Conservation (phyloP, 2,888 invertebrate species). For the Adelphocoris suturalis region DNA sequence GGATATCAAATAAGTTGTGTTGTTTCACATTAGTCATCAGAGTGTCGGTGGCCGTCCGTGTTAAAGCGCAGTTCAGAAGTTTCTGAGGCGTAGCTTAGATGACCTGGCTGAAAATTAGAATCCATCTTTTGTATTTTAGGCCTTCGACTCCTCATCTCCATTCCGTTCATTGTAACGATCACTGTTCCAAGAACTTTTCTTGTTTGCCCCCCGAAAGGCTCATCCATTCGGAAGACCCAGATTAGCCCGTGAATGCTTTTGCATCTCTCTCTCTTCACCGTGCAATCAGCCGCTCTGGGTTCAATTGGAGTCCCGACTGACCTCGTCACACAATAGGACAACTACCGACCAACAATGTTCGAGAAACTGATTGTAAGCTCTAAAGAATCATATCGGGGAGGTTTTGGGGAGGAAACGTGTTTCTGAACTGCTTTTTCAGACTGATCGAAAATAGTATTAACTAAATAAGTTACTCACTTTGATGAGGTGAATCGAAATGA, state of each 20-base stretch:
- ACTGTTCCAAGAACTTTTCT: slow-evolving; percentile 13
- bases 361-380: neutral
- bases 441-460: no score
- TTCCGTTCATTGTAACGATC: neutral
- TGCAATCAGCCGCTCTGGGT: slow-evolving; percentile 31
- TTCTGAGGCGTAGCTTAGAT: no score
- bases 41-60: no score
- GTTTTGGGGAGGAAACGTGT: neutral
- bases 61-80: no score
- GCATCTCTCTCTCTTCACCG: neutral
- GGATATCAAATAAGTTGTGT: no score
- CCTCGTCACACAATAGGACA: slow-evolving; percentile 8
- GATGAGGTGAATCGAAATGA: no score
- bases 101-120: neutral
- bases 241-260: slow-evolving; percentile 39
- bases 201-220: neutral
- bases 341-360: slow-evolving; percentile 6
- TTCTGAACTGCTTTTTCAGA: no score
- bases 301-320: neutral
- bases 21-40: no score
- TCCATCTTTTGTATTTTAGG: neutral
- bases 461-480: no score
- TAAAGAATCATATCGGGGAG: neutral
- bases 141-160: neutral
- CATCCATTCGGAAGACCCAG: slow-evolving; percentile 46